Evolutionary conservation across 2,888 invertebrate species (phyloP), one percentile per base, ranked within the genome.

Genomic region (Cryptocephalus primarius): DNA sequence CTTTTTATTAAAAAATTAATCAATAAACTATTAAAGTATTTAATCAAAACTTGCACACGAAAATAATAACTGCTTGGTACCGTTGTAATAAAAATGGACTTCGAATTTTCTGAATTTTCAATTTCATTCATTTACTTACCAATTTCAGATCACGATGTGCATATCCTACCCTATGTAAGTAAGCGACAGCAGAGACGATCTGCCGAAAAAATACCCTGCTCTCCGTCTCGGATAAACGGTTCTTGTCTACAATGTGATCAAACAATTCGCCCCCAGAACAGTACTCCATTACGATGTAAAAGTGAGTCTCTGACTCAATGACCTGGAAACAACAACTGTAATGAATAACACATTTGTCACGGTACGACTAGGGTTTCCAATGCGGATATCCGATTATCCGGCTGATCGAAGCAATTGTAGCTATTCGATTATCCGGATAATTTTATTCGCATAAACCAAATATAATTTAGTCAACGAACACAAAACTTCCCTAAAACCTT

Each of bases 221-320:
- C 65, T 88, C 85, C 9, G 75, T 69, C 69, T 88, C 88, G 11
- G 75, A 72, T 10, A 89, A 69, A 44, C 81, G 72, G 57, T 82
- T 84, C 60, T 80, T 82, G 57, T 83, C 80, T 36, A 88, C 85
- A 51, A 89, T 88, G 61, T 88, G 87, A 70, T 88, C 88, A 69
- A 89, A 89, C 47, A 89, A 69, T 69, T 88, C 88, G 36, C 88
- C 88, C 36, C 87, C 87, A 36, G 83, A 81, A 61, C 88, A 88
- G 62, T 88, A 85, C 73, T 88, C 88, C 62, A 88, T 76, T n/a
- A 88, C 73, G 66, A 89, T 76, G 63, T 82, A 87, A 61, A 83
- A 84, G 62, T 83, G 80, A 8, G 76, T 75, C 1, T 80, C 78
- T 1, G 85, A 85, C 67, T 88, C 87, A 49, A 87, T 78, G 3